These are phyloP conservation scores for Heliangelus exortis DNA, from an alignment of 2,797 vertebrate genomes.

Conservation along the genomic window DNA sequence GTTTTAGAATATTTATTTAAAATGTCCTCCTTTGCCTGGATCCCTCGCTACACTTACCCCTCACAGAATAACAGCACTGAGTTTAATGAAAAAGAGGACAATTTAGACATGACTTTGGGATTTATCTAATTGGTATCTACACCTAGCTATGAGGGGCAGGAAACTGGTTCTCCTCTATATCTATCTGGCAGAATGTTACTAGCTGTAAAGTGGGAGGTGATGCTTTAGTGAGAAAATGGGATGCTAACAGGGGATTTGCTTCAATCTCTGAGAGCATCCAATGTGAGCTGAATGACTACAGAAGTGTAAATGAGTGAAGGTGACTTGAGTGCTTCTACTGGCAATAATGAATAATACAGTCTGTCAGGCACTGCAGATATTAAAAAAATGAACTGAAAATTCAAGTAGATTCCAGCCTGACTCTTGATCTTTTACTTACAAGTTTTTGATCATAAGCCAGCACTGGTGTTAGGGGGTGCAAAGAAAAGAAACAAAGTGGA, in stretches of 20 bases:
- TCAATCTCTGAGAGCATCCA: not conserved
- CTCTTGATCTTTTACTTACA: not conserved
- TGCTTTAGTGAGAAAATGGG: not conserved
- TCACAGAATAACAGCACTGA: not conserved
- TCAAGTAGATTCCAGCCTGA: not conserved
- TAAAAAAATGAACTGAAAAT: not conserved
- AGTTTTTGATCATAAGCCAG: not conserved
- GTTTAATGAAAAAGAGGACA: not conserved
- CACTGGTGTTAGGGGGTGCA: not conserved
- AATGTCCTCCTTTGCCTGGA: not conserved
- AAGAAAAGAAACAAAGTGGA: not conserved
- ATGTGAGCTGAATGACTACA: not conserved
- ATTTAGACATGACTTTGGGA: not conserved
- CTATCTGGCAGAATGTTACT: not conserved
- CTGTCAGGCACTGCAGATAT: not conserved
- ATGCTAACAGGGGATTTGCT: not conserved
- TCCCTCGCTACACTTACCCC: fast-evolving
- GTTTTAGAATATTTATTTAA: not conserved
- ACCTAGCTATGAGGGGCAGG: not conserved
- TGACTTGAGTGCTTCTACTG: not conserved
- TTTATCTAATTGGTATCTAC: not conserved
- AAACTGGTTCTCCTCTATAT: not conserved
- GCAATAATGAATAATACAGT: not conserved
- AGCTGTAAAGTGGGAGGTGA: not conserved
- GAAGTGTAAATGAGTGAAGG: not conserved